Evolutionary conservation across 2,113 vertebrate species (phyloP).

Genomic region (Lophura nycthemera): DNA sequence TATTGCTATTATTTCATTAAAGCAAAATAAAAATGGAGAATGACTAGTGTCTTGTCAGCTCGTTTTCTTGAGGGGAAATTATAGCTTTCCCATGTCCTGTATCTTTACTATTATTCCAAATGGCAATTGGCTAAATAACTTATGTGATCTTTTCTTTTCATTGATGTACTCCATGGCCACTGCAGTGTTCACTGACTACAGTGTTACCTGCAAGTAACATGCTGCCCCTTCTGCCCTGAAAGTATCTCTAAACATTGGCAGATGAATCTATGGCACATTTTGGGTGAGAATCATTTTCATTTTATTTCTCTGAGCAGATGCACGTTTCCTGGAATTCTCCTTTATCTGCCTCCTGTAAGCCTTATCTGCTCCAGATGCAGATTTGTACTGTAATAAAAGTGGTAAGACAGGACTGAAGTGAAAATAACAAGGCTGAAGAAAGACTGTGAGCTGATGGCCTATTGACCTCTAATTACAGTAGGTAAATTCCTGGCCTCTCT

Average conservation of each 20-base stretch:
- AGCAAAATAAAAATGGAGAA: neutral
- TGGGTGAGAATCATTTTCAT: neutral
- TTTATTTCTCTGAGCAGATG: neutral
- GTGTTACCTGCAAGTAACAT: accelerated
- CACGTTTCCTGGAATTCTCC: neutral
- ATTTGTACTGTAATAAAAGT: neutral
- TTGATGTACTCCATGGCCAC: neutral
- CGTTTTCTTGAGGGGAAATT: neutral
- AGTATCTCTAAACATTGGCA: neutral
- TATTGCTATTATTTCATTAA: neutral
- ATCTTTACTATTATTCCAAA: neutral
- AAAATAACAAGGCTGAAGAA: slow-evolving; percentile 3
- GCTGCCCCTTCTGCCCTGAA: neutral
- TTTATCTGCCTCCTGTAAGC: neutral
- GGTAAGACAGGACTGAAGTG: neutral
- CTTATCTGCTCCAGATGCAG: neutral
- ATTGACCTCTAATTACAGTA: slow-evolving; percentile 2
- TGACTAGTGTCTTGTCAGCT: neutral
- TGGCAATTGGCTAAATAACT: neutral
- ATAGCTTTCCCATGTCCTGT: neutral
- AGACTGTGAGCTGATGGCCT: neutral
- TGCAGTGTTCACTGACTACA: neutral
- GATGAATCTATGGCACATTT: neutral
- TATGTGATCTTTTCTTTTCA: neutral
- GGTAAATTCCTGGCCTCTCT: neutral